phyloP scores from a whole-genome alignment of 1,140 invertebrate species.

The Leguminivora glycinivorella region DNA sequence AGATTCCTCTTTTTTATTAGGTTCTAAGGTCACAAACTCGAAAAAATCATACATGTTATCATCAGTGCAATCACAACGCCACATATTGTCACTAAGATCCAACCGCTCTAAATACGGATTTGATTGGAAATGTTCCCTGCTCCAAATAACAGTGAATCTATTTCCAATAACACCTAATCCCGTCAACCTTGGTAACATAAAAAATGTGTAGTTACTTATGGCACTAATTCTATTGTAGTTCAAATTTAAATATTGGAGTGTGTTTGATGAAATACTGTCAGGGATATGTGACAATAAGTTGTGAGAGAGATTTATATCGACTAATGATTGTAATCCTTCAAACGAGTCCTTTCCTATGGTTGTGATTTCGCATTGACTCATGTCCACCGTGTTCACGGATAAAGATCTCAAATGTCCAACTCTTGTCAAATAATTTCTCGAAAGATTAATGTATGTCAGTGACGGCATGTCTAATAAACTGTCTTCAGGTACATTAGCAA shows the following conservation, averaged over 20 bases:
- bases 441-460: constrained; percentile 80
- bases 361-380: constrained; percentile 82
- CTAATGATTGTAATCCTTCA: constrained; percentile 75
- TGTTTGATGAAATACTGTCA: constrained; percentile 78
- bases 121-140: constrained; percentile 79
- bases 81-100: constrained; percentile 84
- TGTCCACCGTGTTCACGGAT: constrained; percentile 78
- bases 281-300: constrained; percentile 81
- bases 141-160: constrained; percentile 81
- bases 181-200: constrained; percentile 78
- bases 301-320: constrained; percentile 80
- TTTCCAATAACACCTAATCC: constrained; percentile 83
- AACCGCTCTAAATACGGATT: constrained; percentile 80
- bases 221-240: constrained; percentile 78
- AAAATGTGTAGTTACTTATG: constrained; percentile 79
- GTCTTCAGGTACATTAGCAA: constrained; percentile 78
- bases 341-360: constrained; percentile 77
- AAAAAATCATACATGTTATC: constrained; percentile 80
- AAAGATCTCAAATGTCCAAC: constrained; percentile 79
- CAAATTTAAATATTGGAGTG: constrained; percentile 80
- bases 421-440: constrained; percentile 82
- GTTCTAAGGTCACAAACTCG: constrained; percentile 79
- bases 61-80: constrained; percentile 84
- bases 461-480: constrained; percentile 78
- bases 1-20: constrained; percentile 79